phyloP scores from a whole-genome alignment of 2,113 vertebrate species.

The Rafetus swinhoei region DNA sequence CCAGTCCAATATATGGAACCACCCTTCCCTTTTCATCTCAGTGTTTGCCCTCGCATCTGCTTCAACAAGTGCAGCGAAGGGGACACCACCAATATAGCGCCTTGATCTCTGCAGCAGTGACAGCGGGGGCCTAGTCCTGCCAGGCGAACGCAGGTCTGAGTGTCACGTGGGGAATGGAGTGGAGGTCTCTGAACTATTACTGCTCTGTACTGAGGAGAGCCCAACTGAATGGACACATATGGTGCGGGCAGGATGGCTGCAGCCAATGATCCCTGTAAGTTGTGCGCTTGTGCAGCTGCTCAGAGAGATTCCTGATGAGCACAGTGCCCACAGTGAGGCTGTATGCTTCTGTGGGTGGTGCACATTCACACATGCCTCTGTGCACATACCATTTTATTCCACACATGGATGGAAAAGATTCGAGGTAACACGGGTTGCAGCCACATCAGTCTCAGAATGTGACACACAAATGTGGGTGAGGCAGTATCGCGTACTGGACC shows the following conservation, averaged over 20 bases:
- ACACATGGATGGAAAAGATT: no score
- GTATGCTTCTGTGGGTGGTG: no score
- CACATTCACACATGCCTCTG: no score
- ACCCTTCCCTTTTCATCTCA: neutral
- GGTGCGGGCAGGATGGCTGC: no score
- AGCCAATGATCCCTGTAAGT: no score
- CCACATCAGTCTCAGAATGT: neutral
- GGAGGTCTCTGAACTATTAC: neutral
- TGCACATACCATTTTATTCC: no score
- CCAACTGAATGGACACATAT: neutral
- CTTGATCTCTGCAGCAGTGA: neutral
- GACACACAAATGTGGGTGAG: neutral
- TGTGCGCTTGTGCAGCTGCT: no score
- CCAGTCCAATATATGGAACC: neutral
- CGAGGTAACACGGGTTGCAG: neutral
- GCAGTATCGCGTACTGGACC: neutral
- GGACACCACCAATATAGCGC: neutral
- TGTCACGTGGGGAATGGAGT: neutral
- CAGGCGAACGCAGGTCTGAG: neutral
- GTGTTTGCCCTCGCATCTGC: neutral
- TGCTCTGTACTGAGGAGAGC: rapidly evolving
- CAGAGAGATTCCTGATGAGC: no score
- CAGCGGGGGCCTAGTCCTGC: rapidly evolving
- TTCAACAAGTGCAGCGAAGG: neutral
- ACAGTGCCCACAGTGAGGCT: no score